Conservation (phyloP, 2,113 vertebrate species). For the Rynchops niger region DNA sequence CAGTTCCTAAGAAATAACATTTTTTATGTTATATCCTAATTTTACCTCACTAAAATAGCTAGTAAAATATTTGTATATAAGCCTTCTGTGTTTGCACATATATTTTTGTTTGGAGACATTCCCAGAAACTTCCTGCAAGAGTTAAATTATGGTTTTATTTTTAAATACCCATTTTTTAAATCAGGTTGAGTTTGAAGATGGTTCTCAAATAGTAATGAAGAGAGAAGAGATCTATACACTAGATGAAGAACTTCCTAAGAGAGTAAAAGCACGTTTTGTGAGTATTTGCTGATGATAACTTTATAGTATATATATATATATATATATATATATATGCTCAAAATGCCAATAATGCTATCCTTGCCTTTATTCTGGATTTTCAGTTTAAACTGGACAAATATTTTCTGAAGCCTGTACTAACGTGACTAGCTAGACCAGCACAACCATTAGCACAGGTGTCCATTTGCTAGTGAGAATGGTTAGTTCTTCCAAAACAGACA, state of each 20-base stretch:
- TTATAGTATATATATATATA: neutral
- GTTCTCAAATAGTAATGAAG: slow-evolving; percentile 91
- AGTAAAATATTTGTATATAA: neutral
- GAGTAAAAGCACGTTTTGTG: slow-evolving; percentile 95
- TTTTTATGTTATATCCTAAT: neutral
- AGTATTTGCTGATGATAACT: slow-evolving; percentile 67
- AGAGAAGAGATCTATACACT: slow-evolving; percentile 93
- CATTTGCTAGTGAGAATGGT: neutral
- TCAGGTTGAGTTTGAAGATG: slow-evolving; percentile 98
- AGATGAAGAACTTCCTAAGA: slow-evolving; percentile 95
- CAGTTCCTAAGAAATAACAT: neutral
- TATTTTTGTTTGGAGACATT: neutral
- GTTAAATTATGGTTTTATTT: neutral
- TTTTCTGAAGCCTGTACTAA: neutral
- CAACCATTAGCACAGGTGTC: neutral
- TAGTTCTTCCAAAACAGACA: neutral
- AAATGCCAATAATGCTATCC: neutral
- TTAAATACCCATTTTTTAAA: neutral
- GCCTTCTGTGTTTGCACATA: neutral
- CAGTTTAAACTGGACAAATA: neutral
- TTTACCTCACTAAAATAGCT: neutral
- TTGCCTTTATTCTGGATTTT: neutral
- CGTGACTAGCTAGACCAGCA: neutral
- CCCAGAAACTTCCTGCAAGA: neutral
- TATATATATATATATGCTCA: neutral